Evolutionary conservation across 2,888 invertebrate genomes (phyloP), one percentile per base, ranked within the genome.

Genomic region (Patella pellucida): DNA sequence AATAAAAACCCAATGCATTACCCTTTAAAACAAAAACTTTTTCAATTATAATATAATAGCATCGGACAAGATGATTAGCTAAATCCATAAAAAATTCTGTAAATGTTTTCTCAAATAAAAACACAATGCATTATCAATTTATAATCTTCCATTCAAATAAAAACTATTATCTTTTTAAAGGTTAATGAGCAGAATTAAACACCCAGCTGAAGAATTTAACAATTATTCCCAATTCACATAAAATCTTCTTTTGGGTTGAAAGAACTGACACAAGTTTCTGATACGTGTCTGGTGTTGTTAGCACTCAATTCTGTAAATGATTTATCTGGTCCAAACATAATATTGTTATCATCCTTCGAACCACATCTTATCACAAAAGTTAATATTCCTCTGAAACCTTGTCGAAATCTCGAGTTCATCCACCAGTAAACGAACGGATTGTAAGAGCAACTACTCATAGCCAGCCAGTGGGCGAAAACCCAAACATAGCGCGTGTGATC

Each of bases 361-460:
- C 72, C 31, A 19, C 31, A 54, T 54, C 72, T 11, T 7, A 52
- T 31, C 7, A 72, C 14, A 1, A 52, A 31, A 3, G 15, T 50
- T 27, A 68, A 15, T 62, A 72, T 68, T 4, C 14, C n/a, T 1
- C 54, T n/a, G 62, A 75, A 77, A 62, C 82, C 82, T n/a, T 81
- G 78, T 7, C 83, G 74, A 52, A 83, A 85, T 31, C 96, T 96
- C 81, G 96, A 95, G 91, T 97, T 97, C 96, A 97, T 96, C 96
- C 96, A 97, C 92, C 96, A 97, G 74, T 97, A 97, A 84, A 97
- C 97, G 88, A 97, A 96, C 41, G 97, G 97, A 92, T 97, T 97
- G 92, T 96, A 96, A 95, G 96, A 96, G 79, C 96, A 96, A 92
- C 97, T 97, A 91, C 96, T 96, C 96, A 97, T 97, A n/a, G 97